Evolutionary conservation across 1,140 invertebrate species (phyloP), one percentile per base, ranked within the genome.

Genomic region (Aphelenchoides besseyi): DNA sequence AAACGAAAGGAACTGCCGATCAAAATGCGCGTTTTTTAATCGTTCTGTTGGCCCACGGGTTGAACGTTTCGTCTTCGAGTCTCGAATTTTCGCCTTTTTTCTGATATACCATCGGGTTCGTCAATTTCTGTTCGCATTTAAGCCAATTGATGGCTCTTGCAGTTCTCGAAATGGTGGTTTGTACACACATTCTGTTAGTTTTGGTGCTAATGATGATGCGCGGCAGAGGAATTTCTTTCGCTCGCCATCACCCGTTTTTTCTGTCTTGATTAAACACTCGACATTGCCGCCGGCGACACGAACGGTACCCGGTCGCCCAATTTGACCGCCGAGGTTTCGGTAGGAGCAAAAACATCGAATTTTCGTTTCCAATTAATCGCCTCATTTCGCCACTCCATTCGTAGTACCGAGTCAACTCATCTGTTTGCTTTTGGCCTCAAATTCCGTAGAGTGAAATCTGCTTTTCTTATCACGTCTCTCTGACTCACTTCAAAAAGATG

Each of bases 191-290:
- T 48, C 41, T n/a, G n/a, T n/a, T n/a, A n/a, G n/a, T n/a, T n/a
- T n/a, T n/a, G n/a, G n/a, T n/a, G n/a, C n/a, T n/a, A n/a, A n/a
- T n/a, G n/a, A n/a, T n/a, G n/a, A n/a, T n/a, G n/a, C n/a, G n/a
- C n/a, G n/a, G n/a, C n/a, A n/a, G n/a, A n/a, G n/a, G 23, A 48
- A 48, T 16, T 48, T 48, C 41, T 48, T 48, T 23, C 41, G 41
- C 41, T 23, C 41, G 41, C 41, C 41, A 48, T 48, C 41, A 48
- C 41, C 41, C 41, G 41, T 48, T 48, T 48, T 48, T 48, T n/a
- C n/a, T n/a, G 12, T 48, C 41, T 23, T 48, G 41, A 48, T 48
- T 48, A 48, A 48, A 48, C 41, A 23, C 12, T 12, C 41, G 41
- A 48, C 12, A 12, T 12, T 12, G 41, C 41, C 12, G 41, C 12